Base-by-base conservation (phyloP, 2,888 invertebrate genomes). In the Scelioninae gen. 2 region DNA sequence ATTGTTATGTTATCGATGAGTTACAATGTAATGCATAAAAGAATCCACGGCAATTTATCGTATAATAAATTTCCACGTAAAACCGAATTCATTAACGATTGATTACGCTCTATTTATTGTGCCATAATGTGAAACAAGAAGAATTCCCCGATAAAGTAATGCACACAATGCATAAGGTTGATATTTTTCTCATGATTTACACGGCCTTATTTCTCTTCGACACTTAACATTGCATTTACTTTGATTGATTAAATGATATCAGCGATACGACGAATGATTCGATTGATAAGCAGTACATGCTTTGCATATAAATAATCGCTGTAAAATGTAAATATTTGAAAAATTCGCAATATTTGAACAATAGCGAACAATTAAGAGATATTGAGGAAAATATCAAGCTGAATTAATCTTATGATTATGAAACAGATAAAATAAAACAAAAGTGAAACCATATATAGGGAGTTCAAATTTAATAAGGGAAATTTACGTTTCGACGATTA, bases 201-300 rank as follows among this genome's bases (percentile, higher is more conserved):
- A 41, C 57, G 58, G 58, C 67, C 50, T 68, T 35, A 50, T 58
- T 43, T 33, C 18, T 50, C 35, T 58, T 18, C n/a, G n/a, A 55
- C 19, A 35, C 50, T 50, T 22, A 35, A 41, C 41, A 22, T 46
- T 37, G n/a, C 13, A 39, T 52, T 2, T 53, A 33, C 22, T 37
- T 28, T 37, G 46, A 64, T 64, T 64, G 64, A 64, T 64, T 39
- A 35, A 64, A 55, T 64, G 18, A 64, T 25, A 37, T 15, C 16
- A n/a, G 37, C 33, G 33, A 46, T 46, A 43, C 10, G 45, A 25
- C 28, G 64, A 64, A 45, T 53, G 64, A 18, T 37, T 64, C 64
- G 46, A 64, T 64, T 64, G 64, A 64, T 46, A 53, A 64, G 37
- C n/a, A 45, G 37, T 64, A 53, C 45, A 46, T 46, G 46, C 55